Evolutionary conservation across 30 jellyfish, hydroid and myxozoan species (phyloP), one percentile per base, ranked within the genome.

Genomic region (Hydra vulgaris): DNA sequence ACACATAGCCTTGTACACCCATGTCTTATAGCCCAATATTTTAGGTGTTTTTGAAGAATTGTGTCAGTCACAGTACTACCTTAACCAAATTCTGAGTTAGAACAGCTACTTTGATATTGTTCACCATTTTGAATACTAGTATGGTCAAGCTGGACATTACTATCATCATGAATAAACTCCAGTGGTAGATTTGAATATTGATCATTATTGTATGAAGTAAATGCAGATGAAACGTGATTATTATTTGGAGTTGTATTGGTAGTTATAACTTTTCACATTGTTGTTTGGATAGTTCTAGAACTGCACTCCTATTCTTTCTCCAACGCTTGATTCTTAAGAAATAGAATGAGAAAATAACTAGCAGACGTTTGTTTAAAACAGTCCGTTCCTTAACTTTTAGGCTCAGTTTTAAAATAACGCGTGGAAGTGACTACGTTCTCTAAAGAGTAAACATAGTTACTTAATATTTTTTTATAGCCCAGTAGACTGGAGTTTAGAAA

Each of bases 1-100:
- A 69, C 76, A 24, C 76, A 69, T 19, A 1, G 26, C 27, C 76
- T 69, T 19, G 76, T 69, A 24, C 76, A 69, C 26, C 27, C 27
- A 69, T 69, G 25, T 21, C 15, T 69, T 69, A 69, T 8, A 21
- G 76, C 76, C 76, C 76, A 69, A 69, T 69, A 3, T 69, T 69
- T 69, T 23, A 69, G 27, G 26, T 69, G 25, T 69, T 69, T 23
- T 21, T 23, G 27, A 19, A 69, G 27, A 24, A 69, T 40, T 40
- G 5, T 40, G 61, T 40, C 61, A 40, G 61, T 40, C 61, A 40
- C 5, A 40, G 12, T 40, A 40, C 61, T 40, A 40, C 61, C 61
- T 3, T 12, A 40, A 40, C 12, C 61, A 40, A 40, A 40, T 40
- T 40, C 61, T 40, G 61, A 40, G 61, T 40, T 12, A 40, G 61